These are phyloP conservation scores for Heloderma charlesbogerti DNA, from an alignment of 2,113 vertebrate species.

Conservation along the genomic window DNA sequence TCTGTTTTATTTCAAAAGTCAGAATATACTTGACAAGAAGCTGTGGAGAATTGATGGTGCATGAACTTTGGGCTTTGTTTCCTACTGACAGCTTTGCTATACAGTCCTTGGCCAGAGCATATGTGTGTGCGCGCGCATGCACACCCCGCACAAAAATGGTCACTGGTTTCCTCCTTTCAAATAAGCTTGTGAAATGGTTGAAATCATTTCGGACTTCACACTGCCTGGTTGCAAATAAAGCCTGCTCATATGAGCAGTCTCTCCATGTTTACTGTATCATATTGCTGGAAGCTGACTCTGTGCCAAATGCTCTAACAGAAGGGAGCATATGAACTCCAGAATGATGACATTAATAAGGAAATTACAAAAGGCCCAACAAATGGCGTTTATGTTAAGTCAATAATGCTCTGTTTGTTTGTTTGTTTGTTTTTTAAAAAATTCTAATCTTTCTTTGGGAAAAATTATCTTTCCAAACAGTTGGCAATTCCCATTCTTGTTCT, in stretches of 20 bases:
- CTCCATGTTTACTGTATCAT: conserved; percentile 74
- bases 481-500: conserved; percentile 82
- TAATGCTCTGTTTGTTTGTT: conserved; percentile 81
- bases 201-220: conserved; percentile 62
- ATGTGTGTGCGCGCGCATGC: not conserved
- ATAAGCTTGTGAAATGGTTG: conserved; percentile 61
- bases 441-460: conserved; percentile 80
- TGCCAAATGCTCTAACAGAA: conserved; percentile 75
- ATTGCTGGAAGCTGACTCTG: conserved; percentile 74
- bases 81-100: conserved; percentile 8
- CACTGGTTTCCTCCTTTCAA: conserved; percentile 36
- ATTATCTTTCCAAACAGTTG: conserved; percentile 88
- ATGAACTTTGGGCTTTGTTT: conserved; percentile 26
- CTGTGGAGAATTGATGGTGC: not conserved
- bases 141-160: not conserved
- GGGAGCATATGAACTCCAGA: conserved; percentile 74
- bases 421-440: conserved; percentile 77
- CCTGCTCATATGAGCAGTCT: conserved; percentile 79
- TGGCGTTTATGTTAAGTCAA: conserved; percentile 86
- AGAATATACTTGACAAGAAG: not conserved
- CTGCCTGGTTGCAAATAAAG: conserved; percentile 73
- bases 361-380: conserved; percentile 85
- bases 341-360: conserved; percentile 85
- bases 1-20: not conserved
- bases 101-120: rapidly evolving